Evolutionary conservation across 1,140 invertebrate species (phyloP), one percentile per base, ranked within the genome.

Genomic region (Drosophila asahinai): DNA sequence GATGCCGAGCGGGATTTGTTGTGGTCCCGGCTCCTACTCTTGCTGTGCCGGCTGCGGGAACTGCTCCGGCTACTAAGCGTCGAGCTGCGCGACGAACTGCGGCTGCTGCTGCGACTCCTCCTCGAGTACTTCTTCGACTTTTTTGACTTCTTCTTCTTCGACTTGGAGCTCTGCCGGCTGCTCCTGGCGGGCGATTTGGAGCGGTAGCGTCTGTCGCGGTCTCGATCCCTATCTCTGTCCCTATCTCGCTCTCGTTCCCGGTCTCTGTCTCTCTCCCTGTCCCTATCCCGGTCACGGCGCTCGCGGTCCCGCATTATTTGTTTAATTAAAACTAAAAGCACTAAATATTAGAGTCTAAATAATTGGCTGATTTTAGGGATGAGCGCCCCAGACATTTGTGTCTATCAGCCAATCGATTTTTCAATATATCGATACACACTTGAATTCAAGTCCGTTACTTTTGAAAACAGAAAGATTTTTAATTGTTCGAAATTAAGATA

Each of bases 121-220:
- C 86, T 19, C 17, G 67, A 80, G 54, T 92, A 91, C 52, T 92
- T 92, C 43, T 92, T 92, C 0, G 89, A 89, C 55, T 92, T 92
- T 48, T 92, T 92, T 0, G 81, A 86, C 51, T 92, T 92, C 30
- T 92, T 91, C 59, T 87, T 92, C 40, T 86, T 87, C 2, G 86
- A 76, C 17, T 89, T 89, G 47, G 81, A 92, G 59, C 81, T 75
- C 15, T 84, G 80, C 8, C 74, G 63, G 62, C 64, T 81, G 52
- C 77, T 81, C 14, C 72, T 58, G 19, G 54, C 33, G 5, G 81
- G 83, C 7, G 91, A 92, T 51, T 92, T 91, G 8, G 91, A 91
- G n/a, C 74, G 76, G 30, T 91, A 77, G 7, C 81, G 75, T 2
- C 86, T 43, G 9, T 92, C 83, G 7, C 86, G 48, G 9, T 84